Percentiles rank a stretch among this genome's conserved stretches.
These are phyloP conservation scores for Paraplagusia blochii DNA, from an alignment of 2,113 vertebrate species.

Conservation along the genomic window DNA sequence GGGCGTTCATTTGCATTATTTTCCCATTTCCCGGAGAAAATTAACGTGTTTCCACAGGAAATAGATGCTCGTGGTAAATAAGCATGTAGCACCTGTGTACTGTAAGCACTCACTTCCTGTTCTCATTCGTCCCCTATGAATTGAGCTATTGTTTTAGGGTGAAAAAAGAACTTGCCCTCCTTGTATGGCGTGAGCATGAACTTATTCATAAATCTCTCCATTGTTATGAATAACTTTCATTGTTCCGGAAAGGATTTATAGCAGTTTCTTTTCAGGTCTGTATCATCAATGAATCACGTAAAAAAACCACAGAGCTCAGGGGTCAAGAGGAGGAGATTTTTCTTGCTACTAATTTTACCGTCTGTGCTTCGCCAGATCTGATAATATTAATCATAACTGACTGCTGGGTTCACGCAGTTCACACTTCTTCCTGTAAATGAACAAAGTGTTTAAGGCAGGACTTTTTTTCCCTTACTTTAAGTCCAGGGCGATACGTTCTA, in stretches of 20 bases:
- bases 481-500: constrained; percentile 30
- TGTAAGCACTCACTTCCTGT: constrained; percentile 10
- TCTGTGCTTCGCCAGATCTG: constrained; percentile 36
- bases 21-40: constrained; percentile 3
- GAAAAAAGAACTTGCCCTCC: constrained; percentile 18
- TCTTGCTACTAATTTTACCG: constrained; percentile 48
- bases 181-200: constrained; percentile 27
- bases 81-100: constrained; percentile 5
- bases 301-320: constrained; percentile 14
- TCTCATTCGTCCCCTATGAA: constrained; percentile 38
- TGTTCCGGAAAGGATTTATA: constrained; percentile 46
- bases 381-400: constrained; percentile 51
- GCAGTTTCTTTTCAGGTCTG: constrained; percentile 38
- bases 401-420: constrained; percentile 18
- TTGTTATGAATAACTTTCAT: constrained; percentile 46
- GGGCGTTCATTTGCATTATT: background rate
- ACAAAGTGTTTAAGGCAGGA: constrained; percentile 15
- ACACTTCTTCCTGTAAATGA: constrained; percentile 18
- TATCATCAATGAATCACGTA: constrained; percentile 51
- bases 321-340: constrained; percentile 36
- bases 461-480: constrained; percentile 20
- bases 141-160: constrained; percentile 35
- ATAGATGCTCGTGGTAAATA: constrained; percentile 23
- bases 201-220: constrained; percentile 41
- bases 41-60: background rate